Evolutionary conservation across 2,888 invertebrate species (phyloP), one percentile per base, ranked within the genome.

Genomic region (Phymatocera aterrima): DNA sequence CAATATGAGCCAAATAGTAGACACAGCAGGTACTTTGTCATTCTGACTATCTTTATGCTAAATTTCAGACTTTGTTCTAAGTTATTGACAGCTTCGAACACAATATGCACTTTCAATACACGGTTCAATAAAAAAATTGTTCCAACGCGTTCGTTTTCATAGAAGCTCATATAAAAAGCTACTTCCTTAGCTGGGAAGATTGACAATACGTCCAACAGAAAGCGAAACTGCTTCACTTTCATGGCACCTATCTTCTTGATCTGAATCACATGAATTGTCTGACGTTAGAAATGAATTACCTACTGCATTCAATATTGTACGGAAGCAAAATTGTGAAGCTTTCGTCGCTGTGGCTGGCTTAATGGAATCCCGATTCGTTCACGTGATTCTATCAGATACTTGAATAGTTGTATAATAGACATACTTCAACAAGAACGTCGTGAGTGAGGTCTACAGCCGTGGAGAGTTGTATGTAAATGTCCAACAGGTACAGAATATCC

Each of bases 101-200:
- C 70, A 6, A 72, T 24, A 28, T 72, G 70, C 48, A 72, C 48
- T 72, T 72, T 72, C 34, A 72, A 72, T 12, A 72, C 70, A 48
- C 70, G 70, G n/a, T 72, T 72, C 31, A 72, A 72, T 51, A 72
- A 51, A 51, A 72, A 72, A 37, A 72, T 72, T n/a, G 70, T 72
- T 31, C 70, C 70, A 31, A 72, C 70, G 10, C 70, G 70, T 72
- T 51, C 34, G 8, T 48, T 28, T 48, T 34, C 51, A 15, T 72
- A 72, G 34, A 72, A 72, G 51, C 51, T 51, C 34, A 72, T 72
- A 18, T 34, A 72, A 21, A 12, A 51, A 28, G 70, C 70, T 8
- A 51, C 31, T 12, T 72, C 70, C 51, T 72, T 72, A n/a, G 31
- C 34, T 12, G 70, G 70, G 24, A 72, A 72, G 18, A 72, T 51